These are phyloP conservation scores for Myotis pilosus DNA, from an alignment of 2,797 vertebrate genomes.

Conservation along the genomic window DNA sequence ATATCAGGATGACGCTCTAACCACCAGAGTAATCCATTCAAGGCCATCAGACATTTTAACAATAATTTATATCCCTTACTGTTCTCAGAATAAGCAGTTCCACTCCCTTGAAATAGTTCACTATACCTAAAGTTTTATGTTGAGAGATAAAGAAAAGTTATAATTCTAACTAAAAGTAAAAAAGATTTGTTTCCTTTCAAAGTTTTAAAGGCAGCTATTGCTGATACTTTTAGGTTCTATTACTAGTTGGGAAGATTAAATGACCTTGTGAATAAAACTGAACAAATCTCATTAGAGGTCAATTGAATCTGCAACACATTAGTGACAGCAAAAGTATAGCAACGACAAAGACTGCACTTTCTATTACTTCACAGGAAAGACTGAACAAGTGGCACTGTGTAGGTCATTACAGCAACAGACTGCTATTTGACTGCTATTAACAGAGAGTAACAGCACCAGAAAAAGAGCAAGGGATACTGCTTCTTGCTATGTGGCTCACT, in stretches of 20 bases:
- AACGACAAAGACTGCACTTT: background rate
- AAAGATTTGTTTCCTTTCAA: background rate
- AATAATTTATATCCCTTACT: background rate
- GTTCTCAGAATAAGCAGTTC: conserved; percentile 16
- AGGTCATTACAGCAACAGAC: background rate
- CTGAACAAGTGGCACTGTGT: background rate
- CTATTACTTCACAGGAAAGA: conserved; percentile 11
- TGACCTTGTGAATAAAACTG: background rate
- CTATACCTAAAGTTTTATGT: background rate
- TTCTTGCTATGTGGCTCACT: background rate
- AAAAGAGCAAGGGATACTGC: background rate
- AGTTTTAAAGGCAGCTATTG: background rate
- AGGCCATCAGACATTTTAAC: conserved; percentile 26
- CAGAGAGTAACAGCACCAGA: background rate
- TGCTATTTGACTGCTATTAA: background rate
- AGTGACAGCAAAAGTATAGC: background rate
- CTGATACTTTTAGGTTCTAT: background rate
- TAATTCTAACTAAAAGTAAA: conserved; percentile 31
- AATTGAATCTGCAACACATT: background rate
- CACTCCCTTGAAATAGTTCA: conserved; percentile 1
- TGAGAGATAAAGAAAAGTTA: background rate
- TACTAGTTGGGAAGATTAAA: background rate
- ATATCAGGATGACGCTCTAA: background rate
- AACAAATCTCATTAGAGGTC: background rate
- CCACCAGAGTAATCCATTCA: background rate